A percentile compares a stretch with the other conserved stretches of the same genome.
Conservation (phyloP, 1,140 invertebrate species). For the Drosophila obscura region DNA sequence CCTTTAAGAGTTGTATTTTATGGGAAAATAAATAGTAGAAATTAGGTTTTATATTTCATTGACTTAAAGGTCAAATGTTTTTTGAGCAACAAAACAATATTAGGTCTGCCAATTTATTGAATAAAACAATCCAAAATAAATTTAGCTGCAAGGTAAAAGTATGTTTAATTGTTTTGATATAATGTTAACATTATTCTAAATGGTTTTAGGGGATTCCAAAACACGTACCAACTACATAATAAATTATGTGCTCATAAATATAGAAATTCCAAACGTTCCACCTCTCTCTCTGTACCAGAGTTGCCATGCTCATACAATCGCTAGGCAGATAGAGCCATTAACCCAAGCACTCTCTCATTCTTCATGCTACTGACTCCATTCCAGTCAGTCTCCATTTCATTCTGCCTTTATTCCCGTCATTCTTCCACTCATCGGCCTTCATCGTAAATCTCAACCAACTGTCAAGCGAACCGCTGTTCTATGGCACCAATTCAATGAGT, state of each 20-base stretch:
- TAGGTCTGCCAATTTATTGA: too few relatives aligned
- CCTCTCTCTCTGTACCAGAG: neutral
- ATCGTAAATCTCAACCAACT: constrained; percentile 78
- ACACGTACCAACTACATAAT: constrained; percentile 1
- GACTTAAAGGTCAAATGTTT: too few relatives aligned
- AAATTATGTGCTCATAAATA: constrained; percentile 31
- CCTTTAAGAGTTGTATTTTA: too few relatives aligned
- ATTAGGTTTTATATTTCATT: too few relatives aligned
- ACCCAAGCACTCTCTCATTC: constrained; percentile 12
- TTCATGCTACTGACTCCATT: neutral
- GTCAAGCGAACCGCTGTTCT: constrained; percentile 57
- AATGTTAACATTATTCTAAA: too few relatives aligned
- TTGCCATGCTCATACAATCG: constrained; percentile 38
- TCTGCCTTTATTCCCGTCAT: constrained; percentile 11
- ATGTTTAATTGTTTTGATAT: too few relatives aligned
- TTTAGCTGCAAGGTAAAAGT: too few relatives aligned
- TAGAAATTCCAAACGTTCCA: constrained; percentile 3
- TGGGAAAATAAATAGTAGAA: too few relatives aligned
- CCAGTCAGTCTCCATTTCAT: neutral
- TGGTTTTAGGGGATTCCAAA: too few relatives aligned
- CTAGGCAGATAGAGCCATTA: constrained; percentile 32
- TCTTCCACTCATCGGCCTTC: constrained; percentile 19
- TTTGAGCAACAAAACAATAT: too few relatives aligned
- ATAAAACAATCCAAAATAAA: too few relatives aligned
- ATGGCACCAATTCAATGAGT: constrained; percentile 75